These are phyloP conservation scores for Falcaria lacertinaria DNA, from an alignment of 2,888 invertebrate genomes.

Conservation along the genomic window DNA sequence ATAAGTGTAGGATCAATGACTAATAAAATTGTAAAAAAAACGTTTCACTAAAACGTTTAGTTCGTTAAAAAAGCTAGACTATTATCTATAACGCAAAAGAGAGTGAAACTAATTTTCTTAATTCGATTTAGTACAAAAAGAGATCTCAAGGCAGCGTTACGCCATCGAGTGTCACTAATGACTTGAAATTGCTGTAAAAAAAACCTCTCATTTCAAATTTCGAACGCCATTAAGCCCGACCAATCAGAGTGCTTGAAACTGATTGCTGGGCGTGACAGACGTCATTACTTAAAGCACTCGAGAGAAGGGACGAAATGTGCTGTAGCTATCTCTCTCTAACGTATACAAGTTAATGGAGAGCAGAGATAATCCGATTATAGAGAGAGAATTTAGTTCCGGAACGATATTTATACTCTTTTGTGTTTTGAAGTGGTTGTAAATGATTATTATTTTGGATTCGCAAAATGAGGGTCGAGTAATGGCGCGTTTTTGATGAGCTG, in stretches of 20 bases:
- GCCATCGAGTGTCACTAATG: constrained; percentile 48
- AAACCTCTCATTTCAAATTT: constrained; percentile 54
- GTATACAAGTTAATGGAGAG: constrained; percentile 24
- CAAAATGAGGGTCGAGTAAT: constrained; percentile 53
- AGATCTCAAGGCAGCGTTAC: constrained; percentile 22
- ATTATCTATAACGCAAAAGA: constrained; percentile 7
- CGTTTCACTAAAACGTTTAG: too few relatives aligned
- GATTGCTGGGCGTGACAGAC: constrained; percentile 71
- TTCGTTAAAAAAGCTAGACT: too few relatives aligned
- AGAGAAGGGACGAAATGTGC: constrained; percentile 12
- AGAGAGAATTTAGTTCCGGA: constrained; percentile 43
- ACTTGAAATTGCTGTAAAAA: constrained; percentile 58
- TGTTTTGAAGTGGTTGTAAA: constrained; percentile 69
- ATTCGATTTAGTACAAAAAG: constrained; percentile 29
- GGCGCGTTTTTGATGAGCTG: constrained; percentile 32
- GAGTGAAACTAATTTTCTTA: constrained; percentile 18
- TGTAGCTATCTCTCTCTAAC: constrained; percentile 34
- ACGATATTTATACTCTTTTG: constrained; percentile 68
- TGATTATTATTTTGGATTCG: constrained; percentile 62
- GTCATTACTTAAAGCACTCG: constrained; percentile 60
- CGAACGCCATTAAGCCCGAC: constrained; percentile 55
- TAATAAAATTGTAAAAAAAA: too few relatives aligned
- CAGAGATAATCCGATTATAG: constrained; percentile 30
- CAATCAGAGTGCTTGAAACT: constrained; percentile 54
- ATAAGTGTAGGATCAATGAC: too few relatives aligned